Evolutionary conservation across 1,140 invertebrate genomes (phyloP).

Genomic region (Aphis gossypii): DNA sequence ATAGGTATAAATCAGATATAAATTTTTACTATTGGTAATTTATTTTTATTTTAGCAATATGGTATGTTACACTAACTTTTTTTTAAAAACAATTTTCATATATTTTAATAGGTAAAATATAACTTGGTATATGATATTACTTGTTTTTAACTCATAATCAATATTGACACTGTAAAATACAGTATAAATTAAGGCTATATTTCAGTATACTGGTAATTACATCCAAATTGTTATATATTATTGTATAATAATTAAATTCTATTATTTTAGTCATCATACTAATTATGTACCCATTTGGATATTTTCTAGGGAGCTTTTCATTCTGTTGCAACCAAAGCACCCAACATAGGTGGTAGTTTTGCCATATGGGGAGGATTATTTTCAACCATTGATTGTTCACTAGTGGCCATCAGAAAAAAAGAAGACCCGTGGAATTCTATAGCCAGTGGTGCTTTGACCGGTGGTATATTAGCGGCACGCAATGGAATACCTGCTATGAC

Average conservation of each 20-base stretch:
- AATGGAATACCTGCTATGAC: slow-evolving; percentile 94
- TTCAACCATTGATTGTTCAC: slow-evolving; percentile 94
- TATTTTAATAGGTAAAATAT: too few species aligned
- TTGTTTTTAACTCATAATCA: too few species aligned
- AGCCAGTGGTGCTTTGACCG: slow-evolving; percentile 93
- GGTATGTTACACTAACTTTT: too few species aligned
- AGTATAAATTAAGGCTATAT: too few species aligned
- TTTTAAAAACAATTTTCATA: too few species aligned
- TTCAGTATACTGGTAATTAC: too few species aligned
- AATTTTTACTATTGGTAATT: too few species aligned
- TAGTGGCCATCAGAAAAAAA: slow-evolving; percentile 88
- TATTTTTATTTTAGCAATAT: too few species aligned
- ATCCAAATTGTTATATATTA: not conserved
- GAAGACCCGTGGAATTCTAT: slow-evolving; percentile 99
- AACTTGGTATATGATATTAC: too few species aligned
- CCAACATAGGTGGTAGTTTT: slow-evolving; percentile 92
- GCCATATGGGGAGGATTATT: slow-evolving; percentile 96
- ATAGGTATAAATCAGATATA: too few species aligned
- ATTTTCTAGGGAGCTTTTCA: slow-evolving; percentile 42
- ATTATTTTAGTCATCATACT: not conserved
- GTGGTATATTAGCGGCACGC: slow-evolving; percentile 92
- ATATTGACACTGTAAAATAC: too few species aligned
- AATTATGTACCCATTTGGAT: not conserved
- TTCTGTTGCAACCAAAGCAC: slow-evolving; percentile 69
- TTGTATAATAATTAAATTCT: not conserved